Conservation (phyloP, 2,888 invertebrate genomes). For the Sinohyriopsis cumingii region DNA sequence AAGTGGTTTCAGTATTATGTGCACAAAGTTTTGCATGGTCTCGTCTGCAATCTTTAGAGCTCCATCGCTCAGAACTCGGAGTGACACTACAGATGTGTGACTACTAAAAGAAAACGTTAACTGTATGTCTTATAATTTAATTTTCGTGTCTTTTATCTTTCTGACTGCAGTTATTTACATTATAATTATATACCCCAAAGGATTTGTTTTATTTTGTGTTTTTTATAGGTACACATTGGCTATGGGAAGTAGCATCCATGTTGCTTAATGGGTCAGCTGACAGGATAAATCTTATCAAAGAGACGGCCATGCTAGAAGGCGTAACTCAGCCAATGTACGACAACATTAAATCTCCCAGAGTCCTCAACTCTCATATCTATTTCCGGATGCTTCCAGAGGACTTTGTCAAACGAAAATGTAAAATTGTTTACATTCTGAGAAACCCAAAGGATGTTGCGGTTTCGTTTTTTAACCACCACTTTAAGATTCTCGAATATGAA, state of each 20-base stretch:
- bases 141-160: no score
- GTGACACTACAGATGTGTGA: no score
- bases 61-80: no score
- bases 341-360: conserved; percentile 37
- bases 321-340: conserved; percentile 28
- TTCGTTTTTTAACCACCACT: conserved; percentile 49
- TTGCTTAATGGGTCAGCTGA: conserved; percentile 40
- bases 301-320: conserved; percentile 47
- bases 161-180: no score
- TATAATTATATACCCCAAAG: no score
- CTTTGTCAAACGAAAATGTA: conserved; percentile 32
- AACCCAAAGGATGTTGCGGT: conserved; percentile 55
- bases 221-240: conserved; percentile 50
- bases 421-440: conserved; percentile 47
- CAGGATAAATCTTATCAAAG: conserved; percentile 42
- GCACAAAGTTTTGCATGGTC: no score
- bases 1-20: no score
- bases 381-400: conserved; percentile 43
- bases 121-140: no score
- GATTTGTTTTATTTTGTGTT: background rate
- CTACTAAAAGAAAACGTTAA: no score
- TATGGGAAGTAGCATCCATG: conserved; percentile 53
- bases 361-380: conserved; percentile 48
- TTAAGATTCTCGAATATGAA: conserved; percentile 43
- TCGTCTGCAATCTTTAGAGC: no score